These are phyloP conservation scores for Nyctereutes procyonoides DNA, from an alignment of 2,113 vertebrate genomes.

Conservation along the genomic window DNA sequence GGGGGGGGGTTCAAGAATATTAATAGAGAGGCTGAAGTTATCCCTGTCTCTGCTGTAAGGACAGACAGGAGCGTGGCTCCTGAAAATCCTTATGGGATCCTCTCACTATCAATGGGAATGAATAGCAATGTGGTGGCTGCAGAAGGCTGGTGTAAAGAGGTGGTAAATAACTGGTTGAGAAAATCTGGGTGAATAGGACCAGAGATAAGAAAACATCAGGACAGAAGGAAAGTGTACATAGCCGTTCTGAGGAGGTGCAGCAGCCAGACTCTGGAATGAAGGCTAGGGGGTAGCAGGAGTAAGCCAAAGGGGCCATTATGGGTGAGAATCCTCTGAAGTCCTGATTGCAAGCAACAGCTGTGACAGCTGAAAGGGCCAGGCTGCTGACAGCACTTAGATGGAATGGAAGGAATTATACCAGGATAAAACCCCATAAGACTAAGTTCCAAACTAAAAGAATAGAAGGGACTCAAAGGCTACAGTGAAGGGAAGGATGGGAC, in stretches of 20 bases:
- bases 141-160: not conserved
- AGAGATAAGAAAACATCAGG: not conserved
- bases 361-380: not conserved
- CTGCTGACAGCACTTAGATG: not conserved
- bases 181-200: not conserved
- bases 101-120: not conserved
- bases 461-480: not conserved
- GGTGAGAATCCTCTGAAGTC: not conserved
- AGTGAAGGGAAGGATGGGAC: not conserved
- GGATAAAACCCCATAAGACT: not conserved
- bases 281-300: not conserved
- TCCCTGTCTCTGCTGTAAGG: not conserved
- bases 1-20: not conserved
- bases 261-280: not conserved
- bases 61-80: not conserved
- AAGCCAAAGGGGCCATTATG: not conserved
- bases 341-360: not conserved
- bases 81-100: not conserved
- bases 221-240: not conserved
- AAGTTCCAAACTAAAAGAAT: not conserved
- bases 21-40: not conserved
- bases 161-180: not conserved
- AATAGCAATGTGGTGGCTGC: not conserved
- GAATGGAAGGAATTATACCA: not conserved
- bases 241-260: not conserved